Evolutionary conservation across 2,888 invertebrate genomes (phyloP), one percentile per base, ranked within the genome.

Genomic region (Enchytraeus crypticus): DNA sequence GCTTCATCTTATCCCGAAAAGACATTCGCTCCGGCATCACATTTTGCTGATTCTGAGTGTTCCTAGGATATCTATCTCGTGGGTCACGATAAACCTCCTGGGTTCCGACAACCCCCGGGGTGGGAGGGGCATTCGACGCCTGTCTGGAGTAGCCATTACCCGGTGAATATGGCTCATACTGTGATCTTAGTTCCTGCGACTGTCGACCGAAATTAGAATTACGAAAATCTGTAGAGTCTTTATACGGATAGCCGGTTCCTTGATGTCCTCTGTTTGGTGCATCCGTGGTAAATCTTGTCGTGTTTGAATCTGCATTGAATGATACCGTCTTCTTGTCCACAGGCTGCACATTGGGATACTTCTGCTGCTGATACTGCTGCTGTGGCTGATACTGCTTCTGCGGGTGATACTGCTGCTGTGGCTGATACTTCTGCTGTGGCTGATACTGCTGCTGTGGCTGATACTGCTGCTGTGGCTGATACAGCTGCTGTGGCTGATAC

Each of bases 1-100:
- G 92, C 82, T 92, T 92, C 95, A 97, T 97, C 82, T 98, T 98
- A 80, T 98, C 97, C 79, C 92, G 89, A 82, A 98, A 98, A 61
- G 91, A 91, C 64, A 97, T 84, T 73, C 93, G 91, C 77, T 96
- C 95, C 34, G 66, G 69, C 18, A 18, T 45, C 23, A n/a, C 27
- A 38, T n/a, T n/a, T n/a, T n/a, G n/a, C n/a, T n/a, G n/a, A n/a
- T n/a, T n/a, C n/a, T 51, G 32, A 4, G 30, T 61, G 59, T 30
- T 57, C 60, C 11, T n/a, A 26, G n/a, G 53, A n/a, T 92, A 87
- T 61, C 88, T 86, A 71, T 87, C 84, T 69, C 95, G 84, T 14
- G 95, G 96, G 83, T 96, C 96, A 73, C 92, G 87, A 80, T 97
- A 97, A 59, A 97, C 90, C 82, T 97, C 97, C 82, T 97, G 96